Base-by-base conservation (phyloP, 2,797 vertebrate species). In the Anisognathus igniventris region DNA sequence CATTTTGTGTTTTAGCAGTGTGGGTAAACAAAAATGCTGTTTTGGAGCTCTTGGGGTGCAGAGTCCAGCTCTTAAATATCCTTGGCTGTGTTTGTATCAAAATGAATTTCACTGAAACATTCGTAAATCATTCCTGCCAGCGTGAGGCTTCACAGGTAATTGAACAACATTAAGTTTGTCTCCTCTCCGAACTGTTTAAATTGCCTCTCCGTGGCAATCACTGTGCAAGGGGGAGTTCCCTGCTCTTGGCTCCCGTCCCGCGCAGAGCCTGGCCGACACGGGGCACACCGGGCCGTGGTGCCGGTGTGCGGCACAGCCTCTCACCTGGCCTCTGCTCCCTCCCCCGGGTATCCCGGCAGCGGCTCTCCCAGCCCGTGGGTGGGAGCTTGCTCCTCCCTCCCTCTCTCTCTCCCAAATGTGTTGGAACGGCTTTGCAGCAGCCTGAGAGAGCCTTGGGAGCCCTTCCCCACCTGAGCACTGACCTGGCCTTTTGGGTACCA, bases 201-300 rank as follows among this genome's bases (percentile, higher is more conserved):
- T 72, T 25, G 58, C 73, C n/a, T 65, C 25, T 61, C 39, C 2
- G 0, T 24, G 65, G 72, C 62, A 51, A 30, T 66, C 28, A 6
- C 35, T 20, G 4, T 15, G 5, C 15, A 16, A 66, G n/a, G 67
- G 56, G 54, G 25, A 67, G 78, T 1, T 44, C 51, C 58, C 33
- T 64, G 91, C n/a, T 1, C 47, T 48, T 37, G 24, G 20, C 28
- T 3, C 9, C 39, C 4, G 9, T 37, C 20, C 51, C 18, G 28
- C 4, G 6, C 40, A 3, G 57, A 37, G 53, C 72, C 10, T 21
- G 47, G 58, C 37, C 0, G 4, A 3, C 30, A 3, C 0, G 4
- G 15, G 72, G 1, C 23, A 0, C 1, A 0, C 2, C 7, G 35
- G 25, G 4, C 20, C 0, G 1, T n/a, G 40, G 33, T 37, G 6